Conservation (phyloP, 2,113 vertebrate species). For the Peromyscus polionotus region DNA sequence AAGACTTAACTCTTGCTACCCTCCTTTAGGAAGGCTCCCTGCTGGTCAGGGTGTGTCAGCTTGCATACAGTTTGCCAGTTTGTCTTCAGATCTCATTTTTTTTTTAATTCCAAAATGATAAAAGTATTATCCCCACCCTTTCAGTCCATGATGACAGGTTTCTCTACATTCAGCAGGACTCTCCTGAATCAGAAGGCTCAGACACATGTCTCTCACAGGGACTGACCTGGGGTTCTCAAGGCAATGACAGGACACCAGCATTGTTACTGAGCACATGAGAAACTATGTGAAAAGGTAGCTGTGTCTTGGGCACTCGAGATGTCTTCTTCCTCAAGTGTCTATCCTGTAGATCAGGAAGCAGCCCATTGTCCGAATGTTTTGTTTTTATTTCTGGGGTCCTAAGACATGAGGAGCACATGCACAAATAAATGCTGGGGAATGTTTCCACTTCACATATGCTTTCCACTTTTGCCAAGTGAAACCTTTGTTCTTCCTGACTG, state of each 20-base stretch:
- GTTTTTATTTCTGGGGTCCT: neutral
- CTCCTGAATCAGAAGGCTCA: neutral
- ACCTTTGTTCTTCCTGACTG: neutral
- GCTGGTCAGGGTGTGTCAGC: neutral
- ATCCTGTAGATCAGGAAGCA: neutral
- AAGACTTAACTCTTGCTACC: neutral
- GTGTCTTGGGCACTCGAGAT: neutral
- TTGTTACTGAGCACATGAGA: neutral
- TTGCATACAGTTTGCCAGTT: neutral
- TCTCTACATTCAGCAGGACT: neutral
- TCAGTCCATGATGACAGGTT: neutral
- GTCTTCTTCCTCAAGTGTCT: neutral
- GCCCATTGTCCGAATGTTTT: neutral
- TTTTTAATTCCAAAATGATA: neutral
- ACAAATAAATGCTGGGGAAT: neutral
- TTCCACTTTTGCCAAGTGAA: neutral
- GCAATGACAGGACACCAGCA: accelerated
- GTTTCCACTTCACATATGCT: neutral
- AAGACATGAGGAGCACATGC: neutral
- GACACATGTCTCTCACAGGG: neutral
- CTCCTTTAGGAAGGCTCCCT: neutral
- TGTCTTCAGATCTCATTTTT: neutral
- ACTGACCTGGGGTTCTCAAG: neutral
- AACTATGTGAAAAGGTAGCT: neutral
- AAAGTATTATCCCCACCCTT: neutral